Conservation (phyloP, 2,888 invertebrate species). For the Drosophila merina region DNA sequence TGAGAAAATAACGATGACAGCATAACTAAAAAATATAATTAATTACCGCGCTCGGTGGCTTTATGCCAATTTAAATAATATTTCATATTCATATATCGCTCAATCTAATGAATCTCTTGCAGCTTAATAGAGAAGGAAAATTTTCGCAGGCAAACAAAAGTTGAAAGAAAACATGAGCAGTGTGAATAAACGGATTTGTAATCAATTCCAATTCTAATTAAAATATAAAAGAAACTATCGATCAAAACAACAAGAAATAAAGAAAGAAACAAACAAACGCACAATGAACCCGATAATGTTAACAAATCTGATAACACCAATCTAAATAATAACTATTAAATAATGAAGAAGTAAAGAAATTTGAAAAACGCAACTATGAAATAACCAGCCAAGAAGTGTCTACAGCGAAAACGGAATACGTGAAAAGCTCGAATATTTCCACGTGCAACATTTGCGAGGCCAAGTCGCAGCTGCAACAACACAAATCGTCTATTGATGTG, state of each 20-base stretch:
- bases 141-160: constrained; percentile 17
- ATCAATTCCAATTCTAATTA: constrained; percentile 19
- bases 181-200: constrained; percentile 38
- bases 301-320: constrained; percentile 47
- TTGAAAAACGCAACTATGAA: constrained; percentile 37
- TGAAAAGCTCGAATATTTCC: constrained; percentile 19
- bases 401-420: constrained; percentile 15
- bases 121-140: constrained; percentile 34
- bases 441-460: constrained; percentile 35
- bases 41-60: constrained; percentile 27
- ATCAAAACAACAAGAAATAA: constrained; percentile 46
- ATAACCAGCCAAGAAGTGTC: constrained; percentile 18
- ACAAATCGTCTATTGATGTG: constrained; percentile 78
- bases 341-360: constrained; percentile 28
- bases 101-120: constrained; percentile 32
- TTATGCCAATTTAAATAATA: constrained; percentile 25
- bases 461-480: constrained; percentile 26
- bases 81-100: constrained; percentile 18
- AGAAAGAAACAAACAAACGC: constrained; percentile 57
- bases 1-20: constrained; percentile 32
- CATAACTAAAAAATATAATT: constrained; percentile 32
- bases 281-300: constrained; percentile 71
- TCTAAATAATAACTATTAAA: constrained; percentile 54
- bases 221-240: constrained; percentile 46
- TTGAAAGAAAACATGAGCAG: constrained; percentile 34